These are phyloP conservation scores for Timandra comae DNA, from an alignment of 2,888 invertebrate species.

Conservation along the genomic window DNA sequence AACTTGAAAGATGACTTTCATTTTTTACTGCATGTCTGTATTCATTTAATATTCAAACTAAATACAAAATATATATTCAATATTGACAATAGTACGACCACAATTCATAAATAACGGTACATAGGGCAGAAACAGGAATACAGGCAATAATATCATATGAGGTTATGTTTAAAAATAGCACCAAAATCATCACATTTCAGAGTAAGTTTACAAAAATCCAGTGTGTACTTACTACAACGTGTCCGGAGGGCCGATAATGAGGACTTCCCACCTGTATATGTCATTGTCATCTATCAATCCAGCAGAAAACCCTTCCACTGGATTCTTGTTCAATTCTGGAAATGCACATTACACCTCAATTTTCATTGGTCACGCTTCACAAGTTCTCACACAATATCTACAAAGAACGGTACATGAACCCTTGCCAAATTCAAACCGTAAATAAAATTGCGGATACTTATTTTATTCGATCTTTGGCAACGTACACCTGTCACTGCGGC, in stretches of 20 bases:
- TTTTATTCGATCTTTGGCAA: conserved; percentile 44
- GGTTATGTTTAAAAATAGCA: conserved; percentile 23
- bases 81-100: too few relatives aligned
- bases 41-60: too few relatives aligned
- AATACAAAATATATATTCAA: too few relatives aligned
- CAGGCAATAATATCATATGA: too few relatives aligned
- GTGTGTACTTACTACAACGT: conserved; percentile 95
- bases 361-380: conserved; percentile 1
- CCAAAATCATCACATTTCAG: conserved; percentile 14
- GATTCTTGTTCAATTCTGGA: conserved; percentile 98
- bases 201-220: too few relatives aligned
- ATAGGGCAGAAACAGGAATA: too few relatives aligned
- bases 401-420: conserved; percentile 29
- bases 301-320: conserved; percentile 99
- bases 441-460: conserved; percentile 37
- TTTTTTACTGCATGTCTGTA: too few relatives aligned
- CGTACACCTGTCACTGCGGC: conserved; percentile 52
- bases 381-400: conserved; percentile 4
- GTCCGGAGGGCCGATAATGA: conserved; percentile 99
- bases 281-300: conserved; percentile 99
- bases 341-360: conserved; percentile 27
- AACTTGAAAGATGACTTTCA: too few relatives aligned
- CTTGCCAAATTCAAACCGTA: conserved; percentile 41
- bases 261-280: conserved; percentile 99
- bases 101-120: too few relatives aligned